Evolutionary conservation across 2,888 invertebrate species (phyloP).

Genomic region (Rapana venosa): DNA sequence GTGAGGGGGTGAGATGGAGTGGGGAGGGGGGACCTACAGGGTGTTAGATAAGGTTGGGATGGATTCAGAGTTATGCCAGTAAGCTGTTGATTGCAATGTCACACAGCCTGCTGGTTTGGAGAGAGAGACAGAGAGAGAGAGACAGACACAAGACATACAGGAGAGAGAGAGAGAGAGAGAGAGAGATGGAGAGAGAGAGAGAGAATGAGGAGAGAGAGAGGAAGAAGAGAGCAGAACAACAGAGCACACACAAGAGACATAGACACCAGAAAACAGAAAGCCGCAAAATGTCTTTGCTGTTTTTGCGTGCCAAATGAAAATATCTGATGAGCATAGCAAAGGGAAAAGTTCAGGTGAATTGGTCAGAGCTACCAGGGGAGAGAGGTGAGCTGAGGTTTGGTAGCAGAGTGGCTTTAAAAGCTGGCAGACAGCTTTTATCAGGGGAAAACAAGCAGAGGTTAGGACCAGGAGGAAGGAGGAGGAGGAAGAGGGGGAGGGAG

Average conservation of each 20-base stretch:
- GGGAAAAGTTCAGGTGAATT: too few relatives aligned
- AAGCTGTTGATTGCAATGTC: slow-evolving; percentile 29
- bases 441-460: slow-evolving; percentile 17
- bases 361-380: too few relatives aligned
- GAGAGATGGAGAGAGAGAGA: too few relatives aligned
- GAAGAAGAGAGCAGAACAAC: not conserved
- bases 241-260: not conserved
- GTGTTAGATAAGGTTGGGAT: not conserved
- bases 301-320: too few relatives aligned
- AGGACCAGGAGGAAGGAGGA: not conserved
- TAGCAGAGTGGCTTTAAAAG: not conserved
- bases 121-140: not conserved
- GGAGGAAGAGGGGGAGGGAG: not conserved
- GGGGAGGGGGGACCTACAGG: not conserved
- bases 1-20: not conserved
- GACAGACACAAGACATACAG: too few relatives aligned
- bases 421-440: not conserved
- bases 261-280: not conserved
- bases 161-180: too few relatives aligned
- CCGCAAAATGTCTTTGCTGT: too few relatives aligned
- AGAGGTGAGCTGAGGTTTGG: too few relatives aligned
- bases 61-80: slow-evolving; percentile 10
- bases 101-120: not conserved
- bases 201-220: not conserved
- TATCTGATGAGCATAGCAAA: too few relatives aligned